Evolutionary conservation across 2,113 vertebrate species (phyloP).

Genomic region (Calypte anna): DNA sequence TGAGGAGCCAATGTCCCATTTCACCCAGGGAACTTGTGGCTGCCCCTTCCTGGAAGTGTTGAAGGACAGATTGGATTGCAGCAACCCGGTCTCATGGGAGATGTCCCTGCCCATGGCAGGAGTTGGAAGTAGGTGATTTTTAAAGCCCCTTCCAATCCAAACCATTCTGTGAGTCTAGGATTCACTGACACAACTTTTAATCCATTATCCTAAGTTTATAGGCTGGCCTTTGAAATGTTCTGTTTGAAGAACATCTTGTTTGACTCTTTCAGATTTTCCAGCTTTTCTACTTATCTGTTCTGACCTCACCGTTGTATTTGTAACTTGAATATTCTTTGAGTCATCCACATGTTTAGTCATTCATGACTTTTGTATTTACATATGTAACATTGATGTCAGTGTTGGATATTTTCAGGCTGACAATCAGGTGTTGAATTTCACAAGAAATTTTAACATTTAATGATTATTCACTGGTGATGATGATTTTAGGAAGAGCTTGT

Average conservation of each 20-base stretch:
- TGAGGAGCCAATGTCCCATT: neutral
- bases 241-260: neutral
- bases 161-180: no score
- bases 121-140: no score
- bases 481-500: neutral
- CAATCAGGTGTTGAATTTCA: neutral
- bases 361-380: neutral
- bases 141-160: no score
- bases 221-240: neutral
- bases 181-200: accelerated
- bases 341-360: neutral
- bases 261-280: neutral
- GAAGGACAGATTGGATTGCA: no score
- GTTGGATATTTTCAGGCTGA: neutral
- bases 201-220: neutral
- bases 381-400: neutral
- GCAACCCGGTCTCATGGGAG: no score
- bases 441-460: neutral
- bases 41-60: no score
- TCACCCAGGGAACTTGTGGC: neutral
- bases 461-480: neutral
- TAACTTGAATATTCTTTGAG: neutral
- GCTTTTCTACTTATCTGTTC: neutral
- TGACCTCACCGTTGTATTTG: neutral
- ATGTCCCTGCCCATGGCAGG: no score